Conservation (phyloP, 2,113 vertebrate genomes). For the Tylochromis polylepis region DNA sequence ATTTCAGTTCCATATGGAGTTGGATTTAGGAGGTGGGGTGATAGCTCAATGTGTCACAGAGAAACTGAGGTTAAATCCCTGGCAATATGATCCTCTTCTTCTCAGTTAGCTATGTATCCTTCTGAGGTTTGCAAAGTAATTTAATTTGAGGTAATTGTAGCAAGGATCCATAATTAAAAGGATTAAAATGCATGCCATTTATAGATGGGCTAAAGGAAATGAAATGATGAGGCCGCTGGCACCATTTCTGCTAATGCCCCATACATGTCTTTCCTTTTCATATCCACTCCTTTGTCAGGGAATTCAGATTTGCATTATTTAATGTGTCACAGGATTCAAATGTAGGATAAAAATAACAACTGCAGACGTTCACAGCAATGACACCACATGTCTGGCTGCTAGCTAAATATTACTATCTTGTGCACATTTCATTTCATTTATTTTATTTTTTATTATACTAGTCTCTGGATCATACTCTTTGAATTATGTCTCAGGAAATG, state of each 20-base stretch:
- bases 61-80: slow-evolving; percentile 70
- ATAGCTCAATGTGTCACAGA: slow-evolving; percentile 54
- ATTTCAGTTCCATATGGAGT: slow-evolving; percentile 70
- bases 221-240: slow-evolving; percentile 57
- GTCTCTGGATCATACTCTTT: background rate
- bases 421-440: slow-evolving; percentile 25
- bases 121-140: slow-evolving; percentile 79
- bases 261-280: slow-evolving; percentile 52
- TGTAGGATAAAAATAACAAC: slow-evolving; percentile 52
- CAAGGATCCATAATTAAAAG: slow-evolving; percentile 75
- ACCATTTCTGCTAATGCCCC: slow-evolving; percentile 39
- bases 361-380: slow-evolving; percentile 13
- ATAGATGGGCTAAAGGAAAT: slow-evolving; percentile 68
- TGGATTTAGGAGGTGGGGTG: slow-evolving; percentile 59
- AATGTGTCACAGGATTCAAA: slow-evolving; percentile 50
- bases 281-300: slow-evolving; percentile 43
- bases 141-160: slow-evolving; percentile 80
- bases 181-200: slow-evolving; percentile 76
- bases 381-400: slow-evolving; percentile 31
- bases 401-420: background rate
- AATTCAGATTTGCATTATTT: slow-evolving; percentile 45
- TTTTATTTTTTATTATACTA: background rate
- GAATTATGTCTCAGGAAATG: slow-evolving; percentile 4
- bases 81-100: slow-evolving; percentile 65
- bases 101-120: slow-evolving; percentile 71